A percentile compares a stretch with the other conserved stretches of the same genome.
phyloP scores from a whole-genome alignment of 2,888 invertebrate species.

The Adelognathus sp. region DNA sequence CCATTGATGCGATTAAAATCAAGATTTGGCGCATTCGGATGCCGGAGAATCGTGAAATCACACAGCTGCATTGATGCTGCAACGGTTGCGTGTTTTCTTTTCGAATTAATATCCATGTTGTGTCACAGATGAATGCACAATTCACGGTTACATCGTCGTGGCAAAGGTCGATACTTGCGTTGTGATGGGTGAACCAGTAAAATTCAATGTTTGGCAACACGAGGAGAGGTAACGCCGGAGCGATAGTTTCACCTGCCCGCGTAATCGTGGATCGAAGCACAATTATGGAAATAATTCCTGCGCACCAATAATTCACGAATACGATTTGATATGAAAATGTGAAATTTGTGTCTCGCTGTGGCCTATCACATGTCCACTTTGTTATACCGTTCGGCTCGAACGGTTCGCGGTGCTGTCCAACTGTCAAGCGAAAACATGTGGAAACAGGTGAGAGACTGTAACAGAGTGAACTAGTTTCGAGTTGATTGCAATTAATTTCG shows the following conservation, averaged over 20 bases:
- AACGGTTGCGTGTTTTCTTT: background rate
- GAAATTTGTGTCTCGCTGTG: background rate
- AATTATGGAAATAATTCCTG: background rate
- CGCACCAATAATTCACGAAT: background rate
- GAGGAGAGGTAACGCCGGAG: background rate
- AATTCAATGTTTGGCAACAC: too few species aligned
- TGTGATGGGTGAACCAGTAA: too few species aligned
- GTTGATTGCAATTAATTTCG: constrained; percentile 6
- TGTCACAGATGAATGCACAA: background rate
- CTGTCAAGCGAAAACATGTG: constrained; percentile 10
- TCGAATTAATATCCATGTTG: background rate
- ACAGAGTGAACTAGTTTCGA: background rate
- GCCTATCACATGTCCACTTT: constrained; percentile 1
- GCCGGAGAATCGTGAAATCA: background rate
- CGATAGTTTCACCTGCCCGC: constrained; percentile 16
- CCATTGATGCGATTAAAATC: too few species aligned
- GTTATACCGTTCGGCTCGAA: background rate
- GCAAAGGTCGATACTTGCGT: background rate
- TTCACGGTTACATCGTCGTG: background rate
- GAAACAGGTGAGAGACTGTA: constrained; percentile 7
- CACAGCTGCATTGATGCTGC: background rate
- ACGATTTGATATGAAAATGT: background rate
- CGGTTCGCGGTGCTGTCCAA: background rate
- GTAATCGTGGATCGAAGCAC: constrained; percentile 18
- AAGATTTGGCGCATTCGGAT: too few species aligned